A percentile compares a stretch with the other conserved stretches of the same genome.
Conservation (phyloP, 2,888 invertebrate species). For the Sabatieria punctata region DNA sequence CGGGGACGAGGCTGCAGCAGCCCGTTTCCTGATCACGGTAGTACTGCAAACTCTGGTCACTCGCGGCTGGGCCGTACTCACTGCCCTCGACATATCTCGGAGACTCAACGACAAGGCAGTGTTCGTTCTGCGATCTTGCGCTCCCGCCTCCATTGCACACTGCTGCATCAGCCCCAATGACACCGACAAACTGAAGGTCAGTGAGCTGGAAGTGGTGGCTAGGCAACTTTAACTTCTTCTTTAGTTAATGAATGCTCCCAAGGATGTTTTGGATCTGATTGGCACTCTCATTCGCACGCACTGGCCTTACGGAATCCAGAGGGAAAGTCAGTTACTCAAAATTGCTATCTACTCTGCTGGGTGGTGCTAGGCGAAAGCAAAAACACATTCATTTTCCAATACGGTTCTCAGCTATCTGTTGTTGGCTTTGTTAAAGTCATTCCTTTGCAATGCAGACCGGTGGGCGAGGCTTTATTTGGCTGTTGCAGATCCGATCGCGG, state of each 20-base stretch:
- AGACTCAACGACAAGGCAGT: conserved; percentile 10
- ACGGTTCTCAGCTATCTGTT: too few species aligned
- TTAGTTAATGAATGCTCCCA: too few species aligned
- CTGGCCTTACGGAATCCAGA: conserved; percentile 10
- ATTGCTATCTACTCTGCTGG: too few species aligned
- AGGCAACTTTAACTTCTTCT: too few species aligned
- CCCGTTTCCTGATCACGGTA: conserved; percentile 7
- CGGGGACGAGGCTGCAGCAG: conserved; percentile 5
- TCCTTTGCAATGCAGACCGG: too few species aligned
- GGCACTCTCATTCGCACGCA: conserved; percentile 1
- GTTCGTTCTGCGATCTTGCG: conserved; percentile 9
- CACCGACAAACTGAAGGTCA: conserved; percentile 8
- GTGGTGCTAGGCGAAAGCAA: too few species aligned
- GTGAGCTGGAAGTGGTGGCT: conserved; percentile 1
- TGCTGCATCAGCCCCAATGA: conserved; percentile 7
- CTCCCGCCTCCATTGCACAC: conserved; percentile 5
- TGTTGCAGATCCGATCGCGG: background rate
- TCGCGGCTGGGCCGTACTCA: conserved; percentile 8
- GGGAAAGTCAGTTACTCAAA: background rate
- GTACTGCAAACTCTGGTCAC: conserved; percentile 3
- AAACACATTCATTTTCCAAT: too few species aligned
- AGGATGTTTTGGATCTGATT: background rate
- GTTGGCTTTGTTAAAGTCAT: too few species aligned
- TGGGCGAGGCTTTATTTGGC: background rate
- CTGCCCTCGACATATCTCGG: conserved; percentile 8